Conservation (phyloP, 2,113 vertebrate species). For the Callospermophilus lateralis region DNA sequence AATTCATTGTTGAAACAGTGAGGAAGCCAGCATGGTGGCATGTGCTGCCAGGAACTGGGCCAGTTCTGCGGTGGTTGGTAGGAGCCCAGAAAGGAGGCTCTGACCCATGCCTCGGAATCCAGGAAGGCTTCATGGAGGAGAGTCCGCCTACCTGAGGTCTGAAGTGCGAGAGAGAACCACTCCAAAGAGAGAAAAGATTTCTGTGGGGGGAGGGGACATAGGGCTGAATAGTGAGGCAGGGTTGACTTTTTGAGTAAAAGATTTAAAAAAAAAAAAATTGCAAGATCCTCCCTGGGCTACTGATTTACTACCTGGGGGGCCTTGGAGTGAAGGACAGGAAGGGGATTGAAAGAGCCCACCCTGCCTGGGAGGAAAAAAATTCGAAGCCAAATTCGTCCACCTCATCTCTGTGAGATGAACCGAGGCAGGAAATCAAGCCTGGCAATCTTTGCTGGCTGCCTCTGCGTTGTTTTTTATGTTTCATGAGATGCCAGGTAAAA, state of each 20-base stretch:
- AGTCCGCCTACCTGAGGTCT: neutral
- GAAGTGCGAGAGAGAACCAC: neutral
- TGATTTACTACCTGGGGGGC: neutral
- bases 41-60: no score
- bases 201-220: no score
- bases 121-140: neutral
- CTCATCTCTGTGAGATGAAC: neutral
- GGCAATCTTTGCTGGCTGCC: slow-evolving; percentile 64
- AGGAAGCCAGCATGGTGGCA: neutral
- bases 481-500: slow-evolving; percentile 72
- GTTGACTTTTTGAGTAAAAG: neutral
- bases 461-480: neutral
- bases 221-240: neutral
- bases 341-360: neutral
- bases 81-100: neutral
- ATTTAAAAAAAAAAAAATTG: neutral
- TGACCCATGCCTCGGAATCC: neutral
- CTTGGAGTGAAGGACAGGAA: neutral
- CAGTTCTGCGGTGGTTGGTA: neutral
- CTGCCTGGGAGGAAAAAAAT: neutral
- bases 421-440: slow-evolving; percentile 36
- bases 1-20: neutral
- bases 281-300: neutral
- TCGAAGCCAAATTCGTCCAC: neutral
- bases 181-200: neutral